Base-by-base conservation (phyloP, 2,888 invertebrate genomes). In the Sphaeridia pumilis region DNA sequence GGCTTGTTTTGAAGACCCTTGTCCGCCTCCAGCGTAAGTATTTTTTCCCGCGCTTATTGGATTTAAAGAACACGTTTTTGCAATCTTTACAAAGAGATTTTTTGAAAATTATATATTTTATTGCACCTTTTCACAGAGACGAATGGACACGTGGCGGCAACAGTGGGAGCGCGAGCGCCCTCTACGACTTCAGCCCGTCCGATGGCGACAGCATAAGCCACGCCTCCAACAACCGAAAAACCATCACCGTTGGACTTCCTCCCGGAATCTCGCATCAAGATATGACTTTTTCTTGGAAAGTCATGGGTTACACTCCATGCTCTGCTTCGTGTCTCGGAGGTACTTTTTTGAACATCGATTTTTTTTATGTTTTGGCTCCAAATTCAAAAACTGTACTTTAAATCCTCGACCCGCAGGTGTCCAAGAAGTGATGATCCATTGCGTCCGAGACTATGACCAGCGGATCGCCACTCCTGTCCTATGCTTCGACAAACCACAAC, bases 291-390 rank as follows among this genome's bases (percentile, higher is more conserved):
- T 60, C 60, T 7, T 64, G 90, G 90, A 83, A 83, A 65, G 85
- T 86, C 67, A 82, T 83, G 65, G 90, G 90, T 0, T 92, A 87
- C 67, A 88, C 88, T 0, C 85, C 87, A 56, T 97, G 97, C 74
- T 93, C 89, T 67, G 89, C 89, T 0, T 87, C 89, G 7, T 97
- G 95, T 68, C 77, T 94, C 2, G 93, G 93, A 61, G 86, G 87
- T 67, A n/a, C n/a, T n/a, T n/a, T n/a, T n/a, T n/a, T n/a, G n/a
- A n/a, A n/a, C n/a, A n/a, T n/a, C n/a, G n/a, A n/a, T n/a, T n/a
- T n/a, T n/a, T n/a, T n/a, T n/a, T n/a, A n/a, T n/a, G n/a, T n/a
- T n/a, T n/a, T n/a, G n/a, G n/a, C 20, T 41, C 7, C 7, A 41
- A 41, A 10, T 31, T 31, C 14, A 10, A 14, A 31, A 31, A 31